A percentile compares a stretch with the other conserved stretches of the same genome.
These are phyloP conservation scores for Aspidapion aeneum DNA, from an alignment of 2,888 invertebrate genomes.

Conservation along the genomic window DNA sequence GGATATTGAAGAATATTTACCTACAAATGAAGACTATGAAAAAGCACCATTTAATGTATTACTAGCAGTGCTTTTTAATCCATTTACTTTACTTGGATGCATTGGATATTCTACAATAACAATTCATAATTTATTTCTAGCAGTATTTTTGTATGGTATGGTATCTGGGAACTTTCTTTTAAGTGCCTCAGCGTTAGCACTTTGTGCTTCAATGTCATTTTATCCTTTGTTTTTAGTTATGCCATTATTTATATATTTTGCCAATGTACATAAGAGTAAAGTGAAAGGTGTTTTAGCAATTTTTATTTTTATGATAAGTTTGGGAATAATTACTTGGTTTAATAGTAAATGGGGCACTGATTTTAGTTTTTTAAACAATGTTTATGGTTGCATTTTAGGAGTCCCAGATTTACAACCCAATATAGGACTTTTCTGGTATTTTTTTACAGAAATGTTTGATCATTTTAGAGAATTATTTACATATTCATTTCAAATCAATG, in stretches of 20 bases:
- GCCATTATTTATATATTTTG: conserved; percentile 71
- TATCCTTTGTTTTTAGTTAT: conserved; percentile 81
- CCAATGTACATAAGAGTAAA: conserved; percentile 53
- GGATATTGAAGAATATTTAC: conserved; percentile 54
- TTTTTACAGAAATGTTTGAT: conserved; percentile 99
- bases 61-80: conserved; percentile 83
- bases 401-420: conserved; percentile 96
- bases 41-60: conserved; percentile 68
- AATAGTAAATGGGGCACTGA: conserved; percentile 31
- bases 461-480: conserved; percentile 95
- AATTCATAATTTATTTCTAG: conserved; percentile 80
- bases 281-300: conserved; percentile 43
- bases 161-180: conserved; percentile 54
- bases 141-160: conserved; percentile 56
- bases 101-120: conserved; percentile 88
- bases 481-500: conserved; percentile 96
- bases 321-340: conserved; percentile 24
- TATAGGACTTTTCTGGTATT: conserved; percentile 98
- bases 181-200: conserved; percentile 66
- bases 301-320: conserved; percentile 27
- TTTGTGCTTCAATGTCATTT: conserved; percentile 78
- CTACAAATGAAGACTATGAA: conserved; percentile 55
- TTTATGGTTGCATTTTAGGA: conserved; percentile 62
- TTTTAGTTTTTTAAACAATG: conserved; percentile 55
- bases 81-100: conserved; percentile 83